Conservation (phyloP, 2,888 invertebrate species). For the Ephialtes manifestator region DNA sequence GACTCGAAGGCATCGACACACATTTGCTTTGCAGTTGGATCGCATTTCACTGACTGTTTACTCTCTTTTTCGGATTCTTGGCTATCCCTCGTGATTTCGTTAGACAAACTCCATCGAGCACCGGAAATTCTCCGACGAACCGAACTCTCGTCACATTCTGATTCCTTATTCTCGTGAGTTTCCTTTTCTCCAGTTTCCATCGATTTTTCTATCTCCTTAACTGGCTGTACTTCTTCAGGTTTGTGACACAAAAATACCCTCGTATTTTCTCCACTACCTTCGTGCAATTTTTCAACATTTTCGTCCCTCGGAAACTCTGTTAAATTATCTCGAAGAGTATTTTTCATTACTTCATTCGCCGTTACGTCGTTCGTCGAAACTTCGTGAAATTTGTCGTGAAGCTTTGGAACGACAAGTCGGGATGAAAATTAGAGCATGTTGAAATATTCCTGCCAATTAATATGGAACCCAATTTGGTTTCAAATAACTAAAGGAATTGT, state of each 20-base stretch:
- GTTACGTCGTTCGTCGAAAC: constrained; percentile 17
- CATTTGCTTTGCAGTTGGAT: constrained; percentile 43
- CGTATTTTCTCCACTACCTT: background rate
- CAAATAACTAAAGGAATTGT: constrained; percentile 32
- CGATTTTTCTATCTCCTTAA: constrained; percentile 36
- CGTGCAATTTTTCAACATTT: constrained; percentile 5
- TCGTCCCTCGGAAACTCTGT: background rate
- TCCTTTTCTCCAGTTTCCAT: background rate
- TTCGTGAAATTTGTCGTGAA: constrained; percentile 40
- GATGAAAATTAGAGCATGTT: background rate
- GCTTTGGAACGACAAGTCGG: constrained; percentile 25
- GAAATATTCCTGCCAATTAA: constrained; percentile 17
- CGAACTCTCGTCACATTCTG: background rate
- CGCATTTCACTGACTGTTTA: constrained; percentile 47
- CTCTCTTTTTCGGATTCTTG: constrained; percentile 1
- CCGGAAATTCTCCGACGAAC: constrained; percentile 31
- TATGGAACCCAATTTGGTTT: constrained; percentile 20
- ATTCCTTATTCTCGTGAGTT: background rate
- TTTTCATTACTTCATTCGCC: background rate
- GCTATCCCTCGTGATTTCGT: constrained; percentile 1
- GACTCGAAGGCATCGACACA: constrained; percentile 72
- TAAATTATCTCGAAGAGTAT: constrained; percentile 14
- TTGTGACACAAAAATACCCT: background rate
- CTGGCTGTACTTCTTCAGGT: background rate
- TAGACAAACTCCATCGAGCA: background rate